A percentile compares a stretch with the other conserved stretches of the same genome.
Evolutionary conservation across 2,797 vertebrate species (phyloP).

Genomic region (Esox masquinongy): DNA sequence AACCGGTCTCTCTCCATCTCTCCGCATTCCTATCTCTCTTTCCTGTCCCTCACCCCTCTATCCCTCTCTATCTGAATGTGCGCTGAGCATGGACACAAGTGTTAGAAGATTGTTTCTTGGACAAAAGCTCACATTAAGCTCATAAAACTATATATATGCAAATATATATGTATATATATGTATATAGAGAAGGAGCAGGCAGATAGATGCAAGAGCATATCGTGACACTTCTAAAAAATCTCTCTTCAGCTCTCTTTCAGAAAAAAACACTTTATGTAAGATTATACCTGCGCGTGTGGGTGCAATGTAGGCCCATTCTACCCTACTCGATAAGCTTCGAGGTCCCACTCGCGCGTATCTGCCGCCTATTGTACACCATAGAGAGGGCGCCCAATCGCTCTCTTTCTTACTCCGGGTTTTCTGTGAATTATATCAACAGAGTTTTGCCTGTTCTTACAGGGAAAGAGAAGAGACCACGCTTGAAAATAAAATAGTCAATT

Average conservation of each 20-base stretch:
- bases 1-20: too few species aligned
- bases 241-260: conserved; percentile 10
- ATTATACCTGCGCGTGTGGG: conserved; percentile 53
- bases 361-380: neutral
- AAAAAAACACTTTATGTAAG: conserved; percentile 49
- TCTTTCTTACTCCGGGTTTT: neutral
- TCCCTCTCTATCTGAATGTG: too few species aligned
- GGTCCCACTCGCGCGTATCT: conserved; percentile 5
- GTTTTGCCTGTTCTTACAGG: neutral
- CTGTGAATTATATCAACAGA: neutral
- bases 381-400: neutral
- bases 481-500: neutral
- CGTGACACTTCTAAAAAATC: conserved; percentile 1
- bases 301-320: conserved; percentile 28
- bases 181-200: neutral
- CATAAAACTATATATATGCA: too few species aligned
- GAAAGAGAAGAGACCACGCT: neutral
- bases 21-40: too few species aligned
- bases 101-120: too few species aligned
- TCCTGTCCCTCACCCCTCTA: too few species aligned
- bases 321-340: neutral
- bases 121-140: too few species aligned
- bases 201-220: neutral
- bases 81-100: too few species aligned
- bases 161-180: neutral